phyloP scores from a whole-genome alignment of 2,113 vertebrate genomes.

The Chloebia gouldiae region DNA sequence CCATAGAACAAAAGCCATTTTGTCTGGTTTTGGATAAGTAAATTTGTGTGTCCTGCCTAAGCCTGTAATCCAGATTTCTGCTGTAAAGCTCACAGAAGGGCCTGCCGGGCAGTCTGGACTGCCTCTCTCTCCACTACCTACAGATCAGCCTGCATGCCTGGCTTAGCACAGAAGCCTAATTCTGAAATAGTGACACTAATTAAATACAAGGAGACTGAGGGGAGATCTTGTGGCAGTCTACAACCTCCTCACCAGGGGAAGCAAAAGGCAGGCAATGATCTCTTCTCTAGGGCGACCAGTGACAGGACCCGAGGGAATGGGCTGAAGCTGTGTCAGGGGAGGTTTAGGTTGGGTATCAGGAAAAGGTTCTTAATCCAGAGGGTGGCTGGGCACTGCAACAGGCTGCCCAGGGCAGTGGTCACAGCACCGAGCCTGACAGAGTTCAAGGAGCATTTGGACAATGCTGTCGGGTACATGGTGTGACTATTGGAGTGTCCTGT shows the following conservation, averaged over 20 bases:
- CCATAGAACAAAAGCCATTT: neutral
- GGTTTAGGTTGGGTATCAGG: neutral
- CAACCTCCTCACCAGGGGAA: neutral
- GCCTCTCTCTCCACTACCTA: neutral
- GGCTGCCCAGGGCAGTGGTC: neutral
- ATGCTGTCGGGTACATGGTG: neutral
- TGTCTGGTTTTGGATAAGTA: neutral
- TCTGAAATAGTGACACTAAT: neutral
- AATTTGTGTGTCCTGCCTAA: neutral
- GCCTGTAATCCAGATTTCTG: neutral
- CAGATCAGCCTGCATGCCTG: neutral
- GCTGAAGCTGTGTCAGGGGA: fast-evolving
- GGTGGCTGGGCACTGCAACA: neutral
- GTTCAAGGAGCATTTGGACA: neutral
- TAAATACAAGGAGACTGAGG: neutral
- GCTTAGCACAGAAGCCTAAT: neutral
- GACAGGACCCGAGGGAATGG: fast-evolving
- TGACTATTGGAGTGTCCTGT: neutral
- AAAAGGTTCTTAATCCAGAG: neutral
- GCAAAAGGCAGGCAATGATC: neutral
- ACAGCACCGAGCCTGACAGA: neutral
- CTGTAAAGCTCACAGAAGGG: neutral
- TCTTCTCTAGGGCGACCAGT: neutral
- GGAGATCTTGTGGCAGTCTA: neutral
- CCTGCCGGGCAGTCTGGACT: neutral